Evolutionary conservation across 92 coral and sea anemone species (phyloP).

Genomic region (Pocillopora meandrina): DNA sequence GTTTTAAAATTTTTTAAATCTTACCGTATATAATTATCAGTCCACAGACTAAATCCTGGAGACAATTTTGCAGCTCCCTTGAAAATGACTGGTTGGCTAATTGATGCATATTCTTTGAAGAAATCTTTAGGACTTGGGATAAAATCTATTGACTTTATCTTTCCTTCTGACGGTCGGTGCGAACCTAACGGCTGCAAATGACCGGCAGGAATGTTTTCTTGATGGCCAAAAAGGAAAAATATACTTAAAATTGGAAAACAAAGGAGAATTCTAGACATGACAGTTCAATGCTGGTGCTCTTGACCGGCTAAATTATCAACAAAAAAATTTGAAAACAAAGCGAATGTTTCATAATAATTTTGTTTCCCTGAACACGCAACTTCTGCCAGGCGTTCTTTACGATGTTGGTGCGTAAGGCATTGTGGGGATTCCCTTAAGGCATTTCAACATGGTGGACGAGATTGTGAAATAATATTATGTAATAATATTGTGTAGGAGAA

Average conservation of each 20-base stretch:
- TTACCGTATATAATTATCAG: conserved; percentile 85
- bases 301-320: not conserved
- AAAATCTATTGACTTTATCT: conserved; percentile 33
- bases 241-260: not conserved
- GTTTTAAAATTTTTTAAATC: not conserved
- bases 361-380: not conserved
- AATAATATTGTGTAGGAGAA: not conserved
- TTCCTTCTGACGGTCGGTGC: conserved; percentile 70
- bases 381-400: not conserved
- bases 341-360: not conserved
- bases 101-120: conserved; percentile 54
- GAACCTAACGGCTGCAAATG: conserved; percentile 72
- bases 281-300: not conserved
- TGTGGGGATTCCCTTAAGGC: not conserved
- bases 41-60: conserved; percentile 80
- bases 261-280: not conserved
- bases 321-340: not conserved
- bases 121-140: conserved; percentile 61
- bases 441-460: conserved; percentile 23
- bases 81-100: conserved; percentile 66
- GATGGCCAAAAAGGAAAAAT: conserved; percentile 15
- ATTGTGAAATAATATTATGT: no score
- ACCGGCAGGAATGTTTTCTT: conserved; percentile 58
- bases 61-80: conserved; percentile 80
- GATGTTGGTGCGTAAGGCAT: not conserved